A percentile compares a stretch with the other conserved stretches of the same genome.
Conservation (phyloP, 1,140 invertebrate genomes). For the Drosophila guanche region DNA sequence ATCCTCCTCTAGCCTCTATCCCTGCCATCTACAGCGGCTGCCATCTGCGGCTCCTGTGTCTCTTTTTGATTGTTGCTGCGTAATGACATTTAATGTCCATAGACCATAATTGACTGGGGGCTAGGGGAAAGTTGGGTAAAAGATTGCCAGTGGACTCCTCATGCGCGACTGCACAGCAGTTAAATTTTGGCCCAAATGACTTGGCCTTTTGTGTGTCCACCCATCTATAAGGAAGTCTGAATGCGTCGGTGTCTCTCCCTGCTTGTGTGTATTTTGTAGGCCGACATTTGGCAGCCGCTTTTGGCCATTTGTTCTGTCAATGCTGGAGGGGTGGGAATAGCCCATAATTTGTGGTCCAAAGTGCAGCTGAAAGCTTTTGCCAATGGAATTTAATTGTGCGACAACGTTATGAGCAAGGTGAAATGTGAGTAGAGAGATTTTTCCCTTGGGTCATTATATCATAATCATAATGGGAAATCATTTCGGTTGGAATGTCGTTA, state of each 20-base stretch:
- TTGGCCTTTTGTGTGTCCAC: slow-evolving; percentile 40
- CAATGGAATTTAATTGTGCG: slow-evolving; percentile 69
- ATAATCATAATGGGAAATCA: slow-evolving; percentile 16
- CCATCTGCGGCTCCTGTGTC: slow-evolving; percentile 24
- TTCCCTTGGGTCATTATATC: slow-evolving; percentile 20
- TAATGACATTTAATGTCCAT: slow-evolving; percentile 81
- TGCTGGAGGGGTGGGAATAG: slow-evolving; percentile 9
- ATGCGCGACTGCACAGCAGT: slow-evolving; percentile 78
- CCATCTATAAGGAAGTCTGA: slow-evolving; percentile 11
- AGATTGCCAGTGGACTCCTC: slow-evolving; percentile 37
- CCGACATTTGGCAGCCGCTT: slow-evolving; percentile 58
- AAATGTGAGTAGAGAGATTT: slow-evolving; percentile 30
- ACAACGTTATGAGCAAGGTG: slow-evolving; percentile 67
- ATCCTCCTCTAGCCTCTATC: not conserved
- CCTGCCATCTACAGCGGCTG: slow-evolving; percentile 13
- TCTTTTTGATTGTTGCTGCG: slow-evolving; percentile 77
- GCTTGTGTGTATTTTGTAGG: slow-evolving; percentile 40
- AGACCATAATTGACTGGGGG: slow-evolving; percentile 71
- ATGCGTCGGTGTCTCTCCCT: not conserved
- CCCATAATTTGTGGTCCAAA: slow-evolving; percentile 56
- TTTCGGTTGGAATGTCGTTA: slow-evolving; percentile 37
- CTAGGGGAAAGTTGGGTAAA: not conserved
- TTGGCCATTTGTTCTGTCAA: slow-evolving; percentile 50
- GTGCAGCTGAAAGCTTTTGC: slow-evolving; percentile 46
- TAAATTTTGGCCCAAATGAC: slow-evolving; percentile 60